Percentiles rank a stretch among this genome's conserved stretches.
Evolutionary conservation across 2,888 invertebrate species (phyloP).

Genomic region (Polylopha cassiicola): DNA sequence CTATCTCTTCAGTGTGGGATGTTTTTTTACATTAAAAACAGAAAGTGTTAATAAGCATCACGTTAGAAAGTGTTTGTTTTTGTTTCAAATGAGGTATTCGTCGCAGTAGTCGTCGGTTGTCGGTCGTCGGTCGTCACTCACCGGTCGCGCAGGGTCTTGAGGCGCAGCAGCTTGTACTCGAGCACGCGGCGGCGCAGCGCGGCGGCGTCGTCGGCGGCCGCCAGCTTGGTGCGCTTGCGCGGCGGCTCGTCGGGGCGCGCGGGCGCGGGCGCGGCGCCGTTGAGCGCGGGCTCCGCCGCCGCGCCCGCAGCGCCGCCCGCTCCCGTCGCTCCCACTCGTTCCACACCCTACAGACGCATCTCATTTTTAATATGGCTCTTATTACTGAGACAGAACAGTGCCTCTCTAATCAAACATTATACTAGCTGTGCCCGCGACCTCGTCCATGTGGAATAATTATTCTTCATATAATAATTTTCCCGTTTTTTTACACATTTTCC

Average conservation of each 20-base stretch:
- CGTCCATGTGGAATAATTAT: too few species aligned
- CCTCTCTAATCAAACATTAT: too few species aligned
- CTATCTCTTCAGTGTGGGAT: too few species aligned
- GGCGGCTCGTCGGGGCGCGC: conserved; percentile 47
- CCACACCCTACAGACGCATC: conserved; percentile 52
- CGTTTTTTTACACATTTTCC: too few species aligned
- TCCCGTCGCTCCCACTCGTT: conserved; percentile 33
- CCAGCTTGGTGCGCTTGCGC: conserved; percentile 48
- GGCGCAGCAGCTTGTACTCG: conserved; percentile 82
- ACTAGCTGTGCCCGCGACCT: too few species aligned
- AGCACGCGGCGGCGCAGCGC: conserved; percentile 81
- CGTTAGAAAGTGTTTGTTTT: too few species aligned
- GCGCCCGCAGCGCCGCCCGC: conserved; percentile 29
- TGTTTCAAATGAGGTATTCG: too few species aligned
- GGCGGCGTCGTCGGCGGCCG: conserved; percentile 39
- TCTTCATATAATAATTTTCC: too few species aligned
- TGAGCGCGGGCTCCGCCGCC: conserved; percentile 35
- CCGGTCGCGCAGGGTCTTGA: conserved; percentile 83
- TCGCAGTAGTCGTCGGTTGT: conserved; percentile 9
- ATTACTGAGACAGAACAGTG: not conserved
- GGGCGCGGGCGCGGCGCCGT: conserved; percentile 34
- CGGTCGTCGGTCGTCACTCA: conserved; percentile 30
- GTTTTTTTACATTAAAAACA: too few species aligned
- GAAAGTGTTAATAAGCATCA: too few species aligned
- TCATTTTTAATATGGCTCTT: not conserved